phyloP scores from a whole-genome alignment of 30 jellyfish, hydroid and myxozoan species.

The Cassiopea andromeda region DNA sequence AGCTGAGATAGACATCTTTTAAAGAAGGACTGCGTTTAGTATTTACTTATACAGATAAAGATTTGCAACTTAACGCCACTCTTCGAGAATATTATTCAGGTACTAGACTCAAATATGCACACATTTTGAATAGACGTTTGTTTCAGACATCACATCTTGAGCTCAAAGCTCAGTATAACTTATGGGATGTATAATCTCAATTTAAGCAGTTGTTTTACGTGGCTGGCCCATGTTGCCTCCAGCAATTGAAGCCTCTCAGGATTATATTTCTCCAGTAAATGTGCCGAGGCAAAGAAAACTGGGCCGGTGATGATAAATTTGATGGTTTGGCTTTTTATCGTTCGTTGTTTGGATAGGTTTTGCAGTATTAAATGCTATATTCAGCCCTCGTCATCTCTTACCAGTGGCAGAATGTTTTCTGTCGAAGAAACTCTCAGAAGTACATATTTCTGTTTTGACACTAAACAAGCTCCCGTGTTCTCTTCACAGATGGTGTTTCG shows the following conservation, averaged over 20 bases:
- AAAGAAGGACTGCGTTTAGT: neutral
- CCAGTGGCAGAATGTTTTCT: no score
- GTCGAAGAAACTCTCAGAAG: no score
- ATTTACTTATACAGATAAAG: neutral
- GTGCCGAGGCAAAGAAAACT: neutral
- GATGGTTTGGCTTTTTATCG: no score
- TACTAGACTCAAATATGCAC: conserved; percentile 8
- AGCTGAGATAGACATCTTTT: neutral
- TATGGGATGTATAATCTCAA: neutral
- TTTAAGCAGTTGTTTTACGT: neutral
- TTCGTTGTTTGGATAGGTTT: no score
- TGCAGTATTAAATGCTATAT: no score
- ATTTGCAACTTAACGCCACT: neutral
- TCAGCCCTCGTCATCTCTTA: no score
- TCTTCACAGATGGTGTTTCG: no score
- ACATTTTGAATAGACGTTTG: neutral
- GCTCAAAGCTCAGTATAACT: neutral
- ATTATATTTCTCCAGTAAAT: neutral
- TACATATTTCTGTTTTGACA: no score
- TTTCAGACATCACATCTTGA: neutral
- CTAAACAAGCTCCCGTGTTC: no score
- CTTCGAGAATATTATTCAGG: conserved; percentile 2
- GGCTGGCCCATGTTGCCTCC: conserved; percentile 51
- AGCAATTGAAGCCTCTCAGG: neutral
- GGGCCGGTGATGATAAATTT: no score